Conservation (phyloP, 2,797 vertebrate genomes). For the Poeciliopsis turneri region DNA sequence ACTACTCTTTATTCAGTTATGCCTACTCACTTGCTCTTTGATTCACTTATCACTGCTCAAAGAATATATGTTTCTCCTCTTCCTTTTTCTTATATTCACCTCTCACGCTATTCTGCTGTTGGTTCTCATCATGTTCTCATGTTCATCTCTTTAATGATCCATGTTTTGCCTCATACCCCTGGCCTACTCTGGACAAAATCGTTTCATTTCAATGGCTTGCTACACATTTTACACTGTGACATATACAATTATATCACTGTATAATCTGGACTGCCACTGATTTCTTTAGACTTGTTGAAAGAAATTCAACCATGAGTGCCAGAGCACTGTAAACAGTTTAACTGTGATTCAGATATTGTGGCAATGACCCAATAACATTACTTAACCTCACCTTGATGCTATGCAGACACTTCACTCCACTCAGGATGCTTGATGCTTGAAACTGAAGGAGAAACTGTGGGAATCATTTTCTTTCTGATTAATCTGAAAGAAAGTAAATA, state of each 20-base stretch:
- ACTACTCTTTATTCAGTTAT: not conserved
- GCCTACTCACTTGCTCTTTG: not conserved
- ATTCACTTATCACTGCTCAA: no score
- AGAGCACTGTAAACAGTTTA: not conserved
- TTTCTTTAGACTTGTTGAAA: not conserved
- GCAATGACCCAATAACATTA: not conserved
- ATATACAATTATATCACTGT: not conserved
- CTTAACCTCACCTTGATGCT: not conserved
- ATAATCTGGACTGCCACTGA: not conserved
- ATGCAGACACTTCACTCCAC: not conserved
- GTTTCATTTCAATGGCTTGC: not conserved
- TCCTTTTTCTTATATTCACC: no score
- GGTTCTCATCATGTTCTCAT: no score
- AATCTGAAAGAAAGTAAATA: not conserved
- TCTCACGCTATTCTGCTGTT: no score
- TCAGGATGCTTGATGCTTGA: not conserved
- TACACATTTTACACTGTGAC: not conserved
- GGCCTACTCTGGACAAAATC: not conserved
- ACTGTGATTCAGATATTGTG: not conserved
- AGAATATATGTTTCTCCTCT: no score
- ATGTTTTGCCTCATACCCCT: not conserved
- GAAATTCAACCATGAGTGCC: not conserved
- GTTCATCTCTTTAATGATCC: not conserved
- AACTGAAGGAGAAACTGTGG: not conserved
- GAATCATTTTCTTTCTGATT: not conserved